Base-by-base conservation (phyloP, 2,888 invertebrate genomes). In the Eustalomyia histrio region DNA sequence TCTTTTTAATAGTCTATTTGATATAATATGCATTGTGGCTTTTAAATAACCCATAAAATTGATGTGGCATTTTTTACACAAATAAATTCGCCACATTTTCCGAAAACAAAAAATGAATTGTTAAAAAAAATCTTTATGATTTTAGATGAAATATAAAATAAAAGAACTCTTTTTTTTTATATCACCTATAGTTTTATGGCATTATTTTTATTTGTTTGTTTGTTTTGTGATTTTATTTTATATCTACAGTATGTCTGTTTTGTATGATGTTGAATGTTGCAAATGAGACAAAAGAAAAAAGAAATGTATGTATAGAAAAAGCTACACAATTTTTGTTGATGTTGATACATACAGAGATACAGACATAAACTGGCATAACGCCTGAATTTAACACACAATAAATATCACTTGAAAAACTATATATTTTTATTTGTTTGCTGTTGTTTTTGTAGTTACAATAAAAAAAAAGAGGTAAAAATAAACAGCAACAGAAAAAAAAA, bases 331-430 rank as follows among this genome's bases (percentile, higher is more conserved):
- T 21, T 29, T 21, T 21, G 47, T 21, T n/a, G 17, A 35, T 16
- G 29, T n/a, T 63, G 61, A 24, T 24, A 18, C 2, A 50, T 14
- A 50, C 16, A 50, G 29, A 7, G 47, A 50, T 29, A 63, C 24
- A n/a, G 24, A 29, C 50, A 63, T 61, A 63, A 65, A 65, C 52
- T 65, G 52, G 52, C 33, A 52, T 33, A 65, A 65, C 53, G 64
- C 64, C 64, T 65, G 64, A 52, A 65, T 65, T 65, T 65, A 65
- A 65, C 64, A 65, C 64, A 52, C 64, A 52, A 65, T 65, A 65
- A 33, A 65, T 65, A 65, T 65, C 52, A 65, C 64, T 65, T 52
- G 24, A 65, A 63, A 63, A 63, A 29, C 29, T 29, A 29, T 6
- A 29, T 6, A 29, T 3, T 29, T 29, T 29, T 29, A 7, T 29